phyloP scores from a whole-genome alignment of 1,140 invertebrate species.

The Ceratina japonica region DNA sequence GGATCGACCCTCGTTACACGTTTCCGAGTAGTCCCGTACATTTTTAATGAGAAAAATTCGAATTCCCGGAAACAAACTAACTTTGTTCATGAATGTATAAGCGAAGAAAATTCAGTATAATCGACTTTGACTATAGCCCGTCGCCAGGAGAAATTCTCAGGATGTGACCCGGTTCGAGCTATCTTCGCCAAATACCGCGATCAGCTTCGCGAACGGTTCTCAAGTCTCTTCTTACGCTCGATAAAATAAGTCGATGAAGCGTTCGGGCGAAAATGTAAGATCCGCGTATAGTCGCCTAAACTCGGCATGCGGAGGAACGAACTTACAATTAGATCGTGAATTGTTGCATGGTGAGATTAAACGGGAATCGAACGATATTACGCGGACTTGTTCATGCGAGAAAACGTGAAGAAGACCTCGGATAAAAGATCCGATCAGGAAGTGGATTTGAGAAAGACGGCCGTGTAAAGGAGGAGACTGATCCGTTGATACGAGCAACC shows the following conservation, averaged over 20 bases:
- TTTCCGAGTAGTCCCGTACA: neutral
- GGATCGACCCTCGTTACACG: neutral
- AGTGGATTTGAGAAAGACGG: neutral
- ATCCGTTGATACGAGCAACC: constrained; percentile 7
- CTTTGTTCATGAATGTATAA: neutral
- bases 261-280: too few species aligned
- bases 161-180: neutral
- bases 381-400: neutral
- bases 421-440: neutral
- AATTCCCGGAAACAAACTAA: too few species aligned
- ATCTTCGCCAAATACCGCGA: neutral
- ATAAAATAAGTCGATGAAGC: too few species aligned
- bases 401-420: neutral
- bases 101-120: neutral
- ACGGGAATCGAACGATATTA: neutral
- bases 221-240: too few species aligned
- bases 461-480: too few species aligned
- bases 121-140: neutral
- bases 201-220: neutral
- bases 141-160: neutral
- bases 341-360: too few species aligned
- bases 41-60: too few species aligned
- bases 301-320: too few species aligned
- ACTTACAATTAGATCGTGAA: too few species aligned
- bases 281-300: too few species aligned